Evolutionary conservation across 1,140 invertebrate species (phyloP).

Genomic region (Ladona fulva): DNA sequence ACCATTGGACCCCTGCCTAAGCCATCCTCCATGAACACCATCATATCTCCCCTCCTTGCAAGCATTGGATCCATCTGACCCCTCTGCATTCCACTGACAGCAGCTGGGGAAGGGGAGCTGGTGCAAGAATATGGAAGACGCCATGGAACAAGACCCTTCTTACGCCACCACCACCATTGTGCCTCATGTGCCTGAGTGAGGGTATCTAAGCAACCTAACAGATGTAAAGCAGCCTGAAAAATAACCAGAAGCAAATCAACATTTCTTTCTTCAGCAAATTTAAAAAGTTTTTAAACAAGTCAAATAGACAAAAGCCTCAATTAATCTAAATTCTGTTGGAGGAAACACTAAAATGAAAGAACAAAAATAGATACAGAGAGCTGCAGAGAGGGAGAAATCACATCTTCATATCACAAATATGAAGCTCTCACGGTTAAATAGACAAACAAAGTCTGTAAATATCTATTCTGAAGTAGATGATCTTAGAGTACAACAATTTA

Average conservation of each 20-base stretch:
- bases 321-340: no score
- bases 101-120: background rate
- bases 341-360: no score
- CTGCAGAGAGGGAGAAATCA: no score
- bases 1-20: background rate
- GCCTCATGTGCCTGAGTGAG: constrained; percentile 66
- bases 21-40: background rate
- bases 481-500: no score
- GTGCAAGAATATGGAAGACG: background rate
- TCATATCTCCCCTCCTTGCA: background rate
- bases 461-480: no score
- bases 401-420: no score
- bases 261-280: no score
- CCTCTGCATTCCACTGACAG: background rate
- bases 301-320: no score
- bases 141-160: background rate
- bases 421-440: no score
- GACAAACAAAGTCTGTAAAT: no score
- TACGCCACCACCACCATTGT: constrained; percentile 25
- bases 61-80: constrained; percentile 20
- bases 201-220: constrained; percentile 83
- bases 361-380: no score
- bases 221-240: constrained; percentile 65
- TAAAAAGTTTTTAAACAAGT: no score
- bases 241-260: background rate